Evolutionary conservation across 2,888 invertebrate species (phyloP).

Genomic region (Eupithecia centaureata): DNA sequence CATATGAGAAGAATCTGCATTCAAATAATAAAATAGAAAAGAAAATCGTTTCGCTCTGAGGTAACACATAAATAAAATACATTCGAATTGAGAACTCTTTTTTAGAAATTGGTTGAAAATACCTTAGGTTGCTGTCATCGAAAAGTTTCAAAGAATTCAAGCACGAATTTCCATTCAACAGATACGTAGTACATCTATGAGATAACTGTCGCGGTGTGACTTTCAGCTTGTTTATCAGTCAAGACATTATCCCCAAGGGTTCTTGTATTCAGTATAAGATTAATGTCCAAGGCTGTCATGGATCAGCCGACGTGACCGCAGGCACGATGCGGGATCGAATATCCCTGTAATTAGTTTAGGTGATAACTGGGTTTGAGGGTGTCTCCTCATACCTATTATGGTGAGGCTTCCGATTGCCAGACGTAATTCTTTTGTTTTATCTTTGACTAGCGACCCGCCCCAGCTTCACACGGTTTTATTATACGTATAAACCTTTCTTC

Average conservation of each 20-base stretch:
- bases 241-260: background rate
- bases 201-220: background rate
- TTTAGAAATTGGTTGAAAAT: too few relatives aligned
- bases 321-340: background rate
- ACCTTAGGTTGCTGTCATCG: too few relatives aligned
- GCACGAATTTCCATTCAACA: background rate
- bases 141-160: background rate
- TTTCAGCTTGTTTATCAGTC: background rate
- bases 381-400: too few relatives aligned
- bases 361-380: background rate
- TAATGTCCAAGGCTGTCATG: background rate
- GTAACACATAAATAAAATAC: too few relatives aligned
- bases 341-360: constrained; percentile 18
- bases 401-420: background rate
- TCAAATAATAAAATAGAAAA: too few relatives aligned
- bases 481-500: too few relatives aligned
- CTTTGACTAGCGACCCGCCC: too few relatives aligned
- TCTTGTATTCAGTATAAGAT: constrained; percentile 1
- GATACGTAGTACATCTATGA: too few relatives aligned
- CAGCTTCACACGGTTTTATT: too few relatives aligned
- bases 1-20: too few relatives aligned
- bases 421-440: background rate
- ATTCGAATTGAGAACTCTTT: too few relatives aligned
- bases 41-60: too few relatives aligned
- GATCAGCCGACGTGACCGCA: constrained; percentile 17